Evolutionary conservation across 2,888 invertebrate species (phyloP).

Genomic region (Acleris cristana): DNA sequence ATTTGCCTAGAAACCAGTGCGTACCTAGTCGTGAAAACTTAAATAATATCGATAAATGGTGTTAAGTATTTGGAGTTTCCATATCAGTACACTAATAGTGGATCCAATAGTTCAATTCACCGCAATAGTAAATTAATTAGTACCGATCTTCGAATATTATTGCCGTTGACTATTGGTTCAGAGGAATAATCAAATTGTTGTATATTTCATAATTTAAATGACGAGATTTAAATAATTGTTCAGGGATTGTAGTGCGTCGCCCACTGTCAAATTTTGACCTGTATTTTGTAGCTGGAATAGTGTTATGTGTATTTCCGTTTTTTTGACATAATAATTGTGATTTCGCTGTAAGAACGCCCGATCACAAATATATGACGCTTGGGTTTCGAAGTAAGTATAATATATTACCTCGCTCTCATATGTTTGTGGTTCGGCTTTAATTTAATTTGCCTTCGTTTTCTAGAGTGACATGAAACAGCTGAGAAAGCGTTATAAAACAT

Average conservation of each 20-base stretch:
- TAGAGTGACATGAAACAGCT: too few relatives aligned
- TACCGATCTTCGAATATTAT: conserved; percentile 15
- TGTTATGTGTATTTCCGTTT: conserved; percentile 30
- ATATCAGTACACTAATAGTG: conserved; percentile 29
- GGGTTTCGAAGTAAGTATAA: not conserved
- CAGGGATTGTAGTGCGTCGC: not conserved
- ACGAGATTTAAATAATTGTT: conserved; percentile 29
- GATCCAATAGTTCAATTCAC: conserved; percentile 28
- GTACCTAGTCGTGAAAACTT: not conserved
- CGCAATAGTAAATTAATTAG: conserved; percentile 26
- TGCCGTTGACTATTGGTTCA: conserved; percentile 19
- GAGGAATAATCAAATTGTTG: conserved; percentile 29
- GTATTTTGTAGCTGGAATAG: conserved; percentile 27
- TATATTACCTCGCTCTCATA: not conserved
- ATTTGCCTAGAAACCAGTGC: conserved; percentile 7
- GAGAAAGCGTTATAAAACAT: too few relatives aligned
- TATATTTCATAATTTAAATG: conserved; percentile 36
- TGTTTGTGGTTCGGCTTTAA: conserved; percentile 2
- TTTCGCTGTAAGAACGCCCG: conserved; percentile 22
- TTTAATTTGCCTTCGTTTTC: conserved; percentile 1
- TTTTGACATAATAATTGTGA: conserved; percentile 38
- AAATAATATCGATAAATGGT: conserved; percentile 1
- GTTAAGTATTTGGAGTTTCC: conserved; percentile 24
- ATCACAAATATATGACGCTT: not conserved
- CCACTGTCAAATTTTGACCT: conserved; percentile 9